Evolutionary conservation across 2,113 vertebrate genomes (phyloP).

Genomic region (Choloepus hoffmanni): DNA sequence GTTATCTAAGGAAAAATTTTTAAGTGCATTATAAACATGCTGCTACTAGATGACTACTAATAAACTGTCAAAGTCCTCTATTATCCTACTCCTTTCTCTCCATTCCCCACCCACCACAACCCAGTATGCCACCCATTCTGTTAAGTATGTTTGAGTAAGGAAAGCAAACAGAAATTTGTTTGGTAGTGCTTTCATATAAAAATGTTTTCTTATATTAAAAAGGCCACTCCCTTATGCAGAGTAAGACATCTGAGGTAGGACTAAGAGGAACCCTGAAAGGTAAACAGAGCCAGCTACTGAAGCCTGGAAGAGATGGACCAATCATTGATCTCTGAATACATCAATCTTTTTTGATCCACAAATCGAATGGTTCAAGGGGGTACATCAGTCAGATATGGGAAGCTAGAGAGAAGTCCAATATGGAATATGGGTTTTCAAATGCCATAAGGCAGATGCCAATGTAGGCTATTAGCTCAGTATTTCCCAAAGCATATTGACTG

Average conservation of each 20-base stretch:
- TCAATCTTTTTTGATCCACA: not conserved
- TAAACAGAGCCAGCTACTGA: not conserved
- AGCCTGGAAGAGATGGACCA: not conserved
- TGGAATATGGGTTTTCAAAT: constrained; percentile 26
- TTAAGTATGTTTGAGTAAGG: not conserved
- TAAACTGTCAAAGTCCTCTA: not conserved
- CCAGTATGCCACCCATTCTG: not conserved
- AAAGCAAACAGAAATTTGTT: not conserved
- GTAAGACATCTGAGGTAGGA: not conserved
- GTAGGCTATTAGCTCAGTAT: not conserved
- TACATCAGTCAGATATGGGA: not conserved
- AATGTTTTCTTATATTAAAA: not conserved
- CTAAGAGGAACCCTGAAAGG: not conserved
- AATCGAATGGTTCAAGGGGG: not conserved
- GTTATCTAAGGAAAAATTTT: not conserved
- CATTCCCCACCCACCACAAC: not conserved
- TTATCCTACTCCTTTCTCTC: not conserved
- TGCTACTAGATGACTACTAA: not conserved
- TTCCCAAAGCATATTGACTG: constrained; percentile 1
- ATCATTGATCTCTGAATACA: not conserved
- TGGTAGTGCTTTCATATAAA: not conserved
- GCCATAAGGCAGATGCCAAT: not conserved
- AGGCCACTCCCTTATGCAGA: not conserved
- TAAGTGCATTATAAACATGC: not conserved
- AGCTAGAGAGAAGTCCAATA: not conserved